Percentiles rank a stretch among this genome's conserved stretches.
Evolutionary conservation across 2,797 vertebrate species (phyloP).

Genomic region (Oreochromis grahami): DNA sequence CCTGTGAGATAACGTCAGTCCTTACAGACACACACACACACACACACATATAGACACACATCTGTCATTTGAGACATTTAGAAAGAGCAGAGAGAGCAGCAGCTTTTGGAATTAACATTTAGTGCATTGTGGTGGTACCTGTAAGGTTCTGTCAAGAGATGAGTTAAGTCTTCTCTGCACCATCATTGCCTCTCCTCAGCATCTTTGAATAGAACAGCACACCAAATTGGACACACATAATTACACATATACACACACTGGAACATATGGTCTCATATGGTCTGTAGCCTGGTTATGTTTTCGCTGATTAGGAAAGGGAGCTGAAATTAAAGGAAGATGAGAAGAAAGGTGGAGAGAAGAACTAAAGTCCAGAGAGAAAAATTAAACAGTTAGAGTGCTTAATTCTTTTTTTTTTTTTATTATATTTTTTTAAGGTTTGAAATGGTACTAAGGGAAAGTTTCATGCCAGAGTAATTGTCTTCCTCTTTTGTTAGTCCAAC

Average conservation of each 20-base stretch:
- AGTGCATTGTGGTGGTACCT: conserved; percentile 7
- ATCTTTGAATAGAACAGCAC: conserved; percentile 25
- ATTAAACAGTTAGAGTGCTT: conserved; percentile 35
- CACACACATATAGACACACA: not conserved
- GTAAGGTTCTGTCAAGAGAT: conserved; percentile 28
- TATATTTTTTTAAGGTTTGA: conserved; percentile 8
- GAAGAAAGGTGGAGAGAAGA: conserved; percentile 27
- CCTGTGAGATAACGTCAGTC: conserved; percentile 12
- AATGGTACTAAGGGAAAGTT: conserved; percentile 35
- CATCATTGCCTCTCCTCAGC: conserved; percentile 14
- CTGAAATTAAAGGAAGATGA: conserved; percentile 25
- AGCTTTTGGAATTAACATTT: conserved; percentile 19
- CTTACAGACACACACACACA: not conserved
- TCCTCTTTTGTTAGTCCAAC: conserved; percentile 20
- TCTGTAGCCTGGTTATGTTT: conserved; percentile 49
- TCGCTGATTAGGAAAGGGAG: conserved; percentile 34
- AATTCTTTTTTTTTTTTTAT: not conserved
- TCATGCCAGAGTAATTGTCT: conserved; percentile 38
- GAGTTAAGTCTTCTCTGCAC: conserved; percentile 32
- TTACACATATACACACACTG: conserved; percentile 29
- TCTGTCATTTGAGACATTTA: not conserved
- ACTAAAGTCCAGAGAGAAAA: conserved; percentile 30
- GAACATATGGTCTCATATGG: conserved; percentile 47
- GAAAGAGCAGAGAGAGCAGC: not conserved
- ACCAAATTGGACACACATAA: conserved; percentile 50